These are phyloP conservation scores for Episyrphus balteatus DNA, from an alignment of 1,140 invertebrate genomes.

Conservation along the genomic window DNA sequence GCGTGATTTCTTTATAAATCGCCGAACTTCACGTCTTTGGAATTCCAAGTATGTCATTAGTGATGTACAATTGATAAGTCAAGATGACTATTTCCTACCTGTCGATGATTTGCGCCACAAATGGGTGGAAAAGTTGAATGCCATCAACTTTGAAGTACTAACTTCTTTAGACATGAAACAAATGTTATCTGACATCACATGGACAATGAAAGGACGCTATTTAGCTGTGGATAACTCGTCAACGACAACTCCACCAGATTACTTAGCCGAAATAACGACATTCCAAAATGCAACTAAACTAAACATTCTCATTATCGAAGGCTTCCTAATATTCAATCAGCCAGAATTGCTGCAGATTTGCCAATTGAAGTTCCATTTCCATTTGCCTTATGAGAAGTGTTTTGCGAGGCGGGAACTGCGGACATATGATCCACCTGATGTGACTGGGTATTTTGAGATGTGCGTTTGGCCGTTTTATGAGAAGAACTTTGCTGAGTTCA, in stretches of 20 bases:
- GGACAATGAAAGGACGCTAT: constrained; percentile 21
- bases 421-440: constrained; percentile 64
- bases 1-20: constrained; percentile 37
- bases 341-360: constrained; percentile 51
- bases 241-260: constrained; percentile 10
- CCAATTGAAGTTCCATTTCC: constrained; percentile 60
- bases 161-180: constrained; percentile 61
- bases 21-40: constrained; percentile 19
- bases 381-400: constrained; percentile 55
- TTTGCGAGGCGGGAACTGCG: constrained; percentile 45
- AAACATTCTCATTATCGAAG: constrained; percentile 59
- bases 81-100: constrained; percentile 68
- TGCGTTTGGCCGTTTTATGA: constrained; percentile 66
- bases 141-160: constrained; percentile 69
- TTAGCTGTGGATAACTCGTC: constrained; percentile 10
- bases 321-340: constrained; percentile 63
- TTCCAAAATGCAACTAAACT: constrained; percentile 21
- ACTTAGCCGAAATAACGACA: constrained; percentile 5
- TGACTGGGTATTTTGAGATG: constrained; percentile 65
- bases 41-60: constrained; percentile 34
- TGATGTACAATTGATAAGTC: constrained; percentile 49
- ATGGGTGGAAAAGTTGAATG: constrained; percentile 51
- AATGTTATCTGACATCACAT: constrained; percentile 42
- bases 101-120: constrained; percentile 55
- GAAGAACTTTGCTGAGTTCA: constrained; percentile 28